Conservation (phyloP, 1,140 invertebrate species). For the Atta texana region DNA sequence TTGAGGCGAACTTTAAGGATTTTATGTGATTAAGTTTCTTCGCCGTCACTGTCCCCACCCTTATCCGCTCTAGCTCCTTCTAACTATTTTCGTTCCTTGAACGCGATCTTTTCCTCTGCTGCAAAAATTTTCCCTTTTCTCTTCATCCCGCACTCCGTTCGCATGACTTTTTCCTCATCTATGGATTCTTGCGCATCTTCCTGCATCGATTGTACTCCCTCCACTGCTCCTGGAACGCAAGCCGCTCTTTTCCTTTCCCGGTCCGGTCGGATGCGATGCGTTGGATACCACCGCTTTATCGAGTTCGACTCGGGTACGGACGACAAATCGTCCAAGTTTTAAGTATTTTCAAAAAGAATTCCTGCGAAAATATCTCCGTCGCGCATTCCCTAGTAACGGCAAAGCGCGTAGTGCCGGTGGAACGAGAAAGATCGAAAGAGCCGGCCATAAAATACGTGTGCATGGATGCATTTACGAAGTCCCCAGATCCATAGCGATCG, state of each 20-base stretch:
- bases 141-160: conserved; percentile 15
- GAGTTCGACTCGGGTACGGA: conserved; percentile 72
- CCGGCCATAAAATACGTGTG: conserved; percentile 80
- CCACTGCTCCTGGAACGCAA: not conserved
- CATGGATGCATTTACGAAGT: conserved; percentile 80
- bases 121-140: conserved; percentile 19
- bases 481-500: conserved; percentile 43
- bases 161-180: conserved; percentile 38
- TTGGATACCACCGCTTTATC: conserved; percentile 73
- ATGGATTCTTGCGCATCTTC: conserved; percentile 30
- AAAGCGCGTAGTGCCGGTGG: not conserved
- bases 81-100: conserved; percentile 26
- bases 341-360: conserved; percentile 81
- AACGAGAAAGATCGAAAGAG: conserved; percentile 58
- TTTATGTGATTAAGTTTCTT: conserved; percentile 79
- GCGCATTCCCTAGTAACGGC: conserved; percentile 23
- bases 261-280: conserved; percentile 56
- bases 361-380: conserved; percentile 74
- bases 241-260: conserved; percentile 25
- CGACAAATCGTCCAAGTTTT: conserved; percentile 81
- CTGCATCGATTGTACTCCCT: conserved; percentile 62
- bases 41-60: conserved; percentile 34
- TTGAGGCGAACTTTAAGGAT: conserved; percentile 77
- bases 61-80: conserved; percentile 5
- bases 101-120: not conserved